A percentile compares a stretch with the other conserved stretches of the same genome.
phyloP scores from a whole-genome alignment of 2,888 invertebrate genomes.

The Himalopsyche tibetana region DNA sequence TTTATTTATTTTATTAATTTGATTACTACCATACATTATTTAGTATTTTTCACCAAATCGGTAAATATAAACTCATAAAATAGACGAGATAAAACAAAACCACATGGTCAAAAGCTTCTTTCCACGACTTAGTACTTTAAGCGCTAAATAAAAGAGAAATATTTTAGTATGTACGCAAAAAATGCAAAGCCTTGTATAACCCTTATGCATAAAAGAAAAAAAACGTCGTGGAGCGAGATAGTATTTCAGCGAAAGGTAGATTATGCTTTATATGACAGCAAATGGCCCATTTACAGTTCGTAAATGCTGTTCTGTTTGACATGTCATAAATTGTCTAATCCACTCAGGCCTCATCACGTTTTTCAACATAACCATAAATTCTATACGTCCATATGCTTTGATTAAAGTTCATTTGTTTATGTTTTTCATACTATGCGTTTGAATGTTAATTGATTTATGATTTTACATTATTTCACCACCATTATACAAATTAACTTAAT shows the following conservation, averaged over 20 bases:
- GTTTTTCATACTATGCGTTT: background rate
- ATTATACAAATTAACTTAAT: background rate
- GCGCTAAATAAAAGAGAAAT: background rate
- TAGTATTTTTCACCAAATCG: too few species aligned
- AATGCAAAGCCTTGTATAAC: slow-evolving; percentile 4
- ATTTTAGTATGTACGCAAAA: background rate
- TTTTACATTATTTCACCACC: background rate
- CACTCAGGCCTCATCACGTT: slow-evolving; percentile 14
- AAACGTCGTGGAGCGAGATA: background rate
- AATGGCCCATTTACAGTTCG: slow-evolving; percentile 64
- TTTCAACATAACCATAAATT: slow-evolving; percentile 34
- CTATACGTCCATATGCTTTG: slow-evolving; percentile 1
- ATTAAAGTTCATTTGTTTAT: slow-evolving; percentile 22
- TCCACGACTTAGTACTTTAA: background rate
- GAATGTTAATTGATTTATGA: background rate
- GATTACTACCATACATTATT: too few species aligned
- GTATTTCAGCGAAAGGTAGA: slow-evolving; percentile 45
- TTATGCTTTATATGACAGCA: slow-evolving; percentile 59
- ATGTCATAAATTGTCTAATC: slow-evolving; percentile 21
- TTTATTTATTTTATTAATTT: too few species aligned
- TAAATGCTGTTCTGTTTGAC: slow-evolving; percentile 62
- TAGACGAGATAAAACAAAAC: too few species aligned
- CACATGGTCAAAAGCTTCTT: background rate
- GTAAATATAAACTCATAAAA: too few species aligned
- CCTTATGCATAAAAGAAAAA: slow-evolving; percentile 19